Conservation (phyloP, 1,140 invertebrate genomes). For the Psix sp. region DNA sequence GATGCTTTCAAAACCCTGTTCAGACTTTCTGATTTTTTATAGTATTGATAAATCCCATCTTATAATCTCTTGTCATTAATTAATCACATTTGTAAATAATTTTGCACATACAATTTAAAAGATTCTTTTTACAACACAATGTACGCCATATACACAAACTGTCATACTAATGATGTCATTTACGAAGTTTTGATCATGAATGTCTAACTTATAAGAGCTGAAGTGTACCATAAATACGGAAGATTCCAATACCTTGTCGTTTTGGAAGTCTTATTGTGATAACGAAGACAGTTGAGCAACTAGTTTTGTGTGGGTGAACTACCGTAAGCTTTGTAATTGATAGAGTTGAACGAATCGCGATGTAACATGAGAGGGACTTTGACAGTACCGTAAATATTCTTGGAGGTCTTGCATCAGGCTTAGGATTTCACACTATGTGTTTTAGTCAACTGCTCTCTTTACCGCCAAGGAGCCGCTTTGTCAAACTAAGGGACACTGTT, state of each 20-base stretch:
- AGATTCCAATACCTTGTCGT: too few relatives aligned
- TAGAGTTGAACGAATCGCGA: slow-evolving; percentile 64
- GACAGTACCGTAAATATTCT: slow-evolving; percentile 62
- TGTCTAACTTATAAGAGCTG: slow-evolving; percentile 20
- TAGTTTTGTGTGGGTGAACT: slow-evolving; percentile 62
- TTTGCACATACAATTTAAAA: too few relatives aligned
- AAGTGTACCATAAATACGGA: too few relatives aligned
- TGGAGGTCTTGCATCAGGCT: slow-evolving; percentile 32
- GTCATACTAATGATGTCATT: slow-evolving; percentile 16
- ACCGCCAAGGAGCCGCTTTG: slow-evolving; percentile 50
- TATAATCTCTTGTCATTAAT: too few relatives aligned
- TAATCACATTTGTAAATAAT: too few relatives aligned
- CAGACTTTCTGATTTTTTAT: too few relatives aligned
- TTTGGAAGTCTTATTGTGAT: slow-evolving; percentile 2
- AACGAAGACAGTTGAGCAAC: slow-evolving; percentile 62
- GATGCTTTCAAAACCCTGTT: too few relatives aligned
- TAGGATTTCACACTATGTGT: slow-evolving; percentile 53
- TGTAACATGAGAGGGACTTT: slow-evolving; percentile 53
- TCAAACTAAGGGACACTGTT: slow-evolving; percentile 54
- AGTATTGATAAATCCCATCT: too few relatives aligned
- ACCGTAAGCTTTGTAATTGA: slow-evolving; percentile 68
- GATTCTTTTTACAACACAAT: too few relatives aligned
- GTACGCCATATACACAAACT: background rate
- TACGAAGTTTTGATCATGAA: slow-evolving; percentile 52
- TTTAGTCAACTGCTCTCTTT: slow-evolving; percentile 57